Conservation (phyloP, 2,113 vertebrate genomes). For the Saccopteryx leptura region DNA sequence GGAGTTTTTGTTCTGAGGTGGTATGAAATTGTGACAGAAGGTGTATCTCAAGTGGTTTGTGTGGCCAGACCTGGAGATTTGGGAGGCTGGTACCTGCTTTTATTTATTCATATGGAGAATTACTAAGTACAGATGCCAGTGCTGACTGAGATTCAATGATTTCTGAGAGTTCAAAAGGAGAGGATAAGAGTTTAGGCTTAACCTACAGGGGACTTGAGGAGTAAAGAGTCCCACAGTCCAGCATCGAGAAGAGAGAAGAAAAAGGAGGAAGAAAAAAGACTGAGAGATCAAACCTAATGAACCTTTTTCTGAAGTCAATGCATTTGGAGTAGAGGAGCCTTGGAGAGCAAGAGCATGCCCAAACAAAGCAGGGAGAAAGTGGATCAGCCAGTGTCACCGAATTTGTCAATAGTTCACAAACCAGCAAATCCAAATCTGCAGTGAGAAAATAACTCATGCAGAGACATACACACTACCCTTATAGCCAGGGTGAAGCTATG, state of each 20-base stretch:
- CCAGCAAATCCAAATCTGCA: conserved; percentile 83
- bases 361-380: conserved; percentile 88
- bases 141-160: conserved; percentile 77
- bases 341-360: conserved; percentile 80
- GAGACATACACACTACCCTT: conserved; percentile 68
- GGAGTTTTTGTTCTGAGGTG: conserved; percentile 68
- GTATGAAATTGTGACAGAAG: conserved; percentile 78
- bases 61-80: conserved; percentile 71
- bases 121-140: conserved; percentile 84
- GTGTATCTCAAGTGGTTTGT: conserved; percentile 76
- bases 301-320: conserved; percentile 80
- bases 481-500: conserved; percentile 71
- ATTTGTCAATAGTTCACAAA: conserved; percentile 87
- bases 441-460: conserved; percentile 78
- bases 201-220: conserved; percentile 86
- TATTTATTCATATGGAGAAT: conserved; percentile 84
- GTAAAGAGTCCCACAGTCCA: conserved; percentile 86
- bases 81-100: conserved; percentile 76
- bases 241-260: conserved; percentile 79
- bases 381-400: conserved; percentile 86
- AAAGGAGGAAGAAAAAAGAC: conserved; percentile 86
- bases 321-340: conserved; percentile 83
- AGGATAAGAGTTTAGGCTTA: conserved; percentile 87
- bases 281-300: conserved; percentile 87
- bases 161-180: conserved; percentile 85